These are phyloP conservation scores for Cladopsammia gracilis DNA, from an alignment of 64 coral and sea anemone genomes.

Conservation along the genomic window DNA sequence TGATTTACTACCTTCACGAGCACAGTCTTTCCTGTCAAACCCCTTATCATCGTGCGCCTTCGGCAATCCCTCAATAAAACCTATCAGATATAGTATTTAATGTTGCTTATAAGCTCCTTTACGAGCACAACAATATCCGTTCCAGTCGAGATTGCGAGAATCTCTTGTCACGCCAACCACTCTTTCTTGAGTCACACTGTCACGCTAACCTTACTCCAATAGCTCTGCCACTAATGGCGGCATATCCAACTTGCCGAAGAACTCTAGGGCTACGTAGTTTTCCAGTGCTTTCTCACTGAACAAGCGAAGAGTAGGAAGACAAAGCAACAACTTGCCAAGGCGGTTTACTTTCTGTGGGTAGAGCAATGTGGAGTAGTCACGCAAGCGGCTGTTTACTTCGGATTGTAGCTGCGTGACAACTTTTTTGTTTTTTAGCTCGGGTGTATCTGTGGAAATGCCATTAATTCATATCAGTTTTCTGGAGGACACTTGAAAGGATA, in stretches of 20 bases:
- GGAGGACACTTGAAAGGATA: not conserved
- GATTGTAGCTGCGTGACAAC: slow-evolving; percentile 80
- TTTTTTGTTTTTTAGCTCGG: slow-evolving; percentile 82
- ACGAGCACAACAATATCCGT: not conserved
- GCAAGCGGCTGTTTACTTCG: slow-evolving; percentile 75
- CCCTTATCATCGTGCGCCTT: not conserved
- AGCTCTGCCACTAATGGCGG: slow-evolving; percentile 94
- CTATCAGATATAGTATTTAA: no score
- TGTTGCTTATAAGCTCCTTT: not conserved
- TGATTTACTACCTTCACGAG: no score
- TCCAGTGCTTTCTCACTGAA: slow-evolving; percentile 96
- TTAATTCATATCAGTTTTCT: not conserved
- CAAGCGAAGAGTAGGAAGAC: slow-evolving; percentile 81
- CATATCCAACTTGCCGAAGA: slow-evolving; percentile 97
- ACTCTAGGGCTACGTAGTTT: slow-evolving; percentile 92
- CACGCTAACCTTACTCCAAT: slow-evolving; percentile 47
- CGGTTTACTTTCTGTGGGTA: slow-evolving; percentile 81
- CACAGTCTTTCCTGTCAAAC: not conserved
- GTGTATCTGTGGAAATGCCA: slow-evolving; percentile 74
- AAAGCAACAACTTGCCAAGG: slow-evolving; percentile 91
- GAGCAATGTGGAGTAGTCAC: slow-evolving; percentile 65
- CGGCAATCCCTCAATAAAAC: not conserved
- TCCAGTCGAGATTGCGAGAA: slow-evolving; percentile 12
- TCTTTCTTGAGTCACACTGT: not conserved
- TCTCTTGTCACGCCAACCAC: not conserved